Conservation (phyloP, 2,888 invertebrate genomes). For the Spodoptera littoralis region DNA sequence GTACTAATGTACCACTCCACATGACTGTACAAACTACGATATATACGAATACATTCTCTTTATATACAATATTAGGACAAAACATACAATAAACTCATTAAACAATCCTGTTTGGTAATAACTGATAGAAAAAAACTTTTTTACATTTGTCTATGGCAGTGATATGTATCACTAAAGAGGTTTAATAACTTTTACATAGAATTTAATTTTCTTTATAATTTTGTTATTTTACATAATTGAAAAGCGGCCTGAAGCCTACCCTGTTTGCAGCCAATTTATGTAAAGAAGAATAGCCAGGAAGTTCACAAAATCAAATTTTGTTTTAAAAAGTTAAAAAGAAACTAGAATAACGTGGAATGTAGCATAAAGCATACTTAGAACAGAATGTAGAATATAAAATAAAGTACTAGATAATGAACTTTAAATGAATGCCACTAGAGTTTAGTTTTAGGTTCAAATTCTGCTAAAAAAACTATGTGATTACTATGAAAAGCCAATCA, state of each 20-base stretch:
- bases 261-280: constrained; percentile 45
- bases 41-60: constrained; percentile 50
- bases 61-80: constrained; percentile 49
- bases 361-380: constrained; percentile 43
- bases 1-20: constrained; percentile 85
- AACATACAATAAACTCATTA: constrained; percentile 29
- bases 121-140: constrained; percentile 12
- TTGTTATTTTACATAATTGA: constrained; percentile 15
- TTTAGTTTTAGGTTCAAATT: constrained; percentile 52
- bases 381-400: constrained; percentile 44
- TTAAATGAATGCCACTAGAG: constrained; percentile 55
- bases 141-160: constrained; percentile 37
- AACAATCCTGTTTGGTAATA: constrained; percentile 26
- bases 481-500: constrained; percentile 1
- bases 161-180: constrained; percentile 11
- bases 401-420: constrained; percentile 35
- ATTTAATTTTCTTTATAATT: constrained; percentile 14
- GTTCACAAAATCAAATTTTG: constrained; percentile 40
- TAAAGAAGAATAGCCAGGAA: constrained; percentile 18
- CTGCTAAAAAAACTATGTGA: constrained; percentile 46
- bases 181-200: constrained; percentile 8
- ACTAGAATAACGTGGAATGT: constrained; percentile 55
- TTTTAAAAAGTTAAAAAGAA: constrained; percentile 20
- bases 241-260: constrained; percentile 42
- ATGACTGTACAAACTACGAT: constrained; percentile 70